These are phyloP conservation scores for Cephalopterus ornatus DNA, from an alignment of 2,113 vertebrate genomes.

Conservation along the genomic window DNA sequence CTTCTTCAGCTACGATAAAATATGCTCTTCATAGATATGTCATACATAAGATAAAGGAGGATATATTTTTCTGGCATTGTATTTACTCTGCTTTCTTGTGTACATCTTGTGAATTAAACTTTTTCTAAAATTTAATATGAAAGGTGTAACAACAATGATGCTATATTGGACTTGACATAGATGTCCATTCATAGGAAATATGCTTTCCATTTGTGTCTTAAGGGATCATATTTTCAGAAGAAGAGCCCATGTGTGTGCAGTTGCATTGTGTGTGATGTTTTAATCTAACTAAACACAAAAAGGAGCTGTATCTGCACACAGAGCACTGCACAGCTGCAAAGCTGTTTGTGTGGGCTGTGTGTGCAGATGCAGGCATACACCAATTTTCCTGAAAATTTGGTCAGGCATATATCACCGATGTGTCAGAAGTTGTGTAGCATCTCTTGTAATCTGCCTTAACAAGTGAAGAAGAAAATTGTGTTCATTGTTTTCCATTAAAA, in stretches of 20 bases:
- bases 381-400: neutral
- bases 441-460: neutral
- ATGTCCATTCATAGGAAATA: neutral
- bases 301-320: neutral
- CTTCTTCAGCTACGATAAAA: neutral
- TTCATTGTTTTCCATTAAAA: neutral
- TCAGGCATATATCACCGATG: neutral
- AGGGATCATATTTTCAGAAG: neutral
- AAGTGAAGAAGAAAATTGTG: neutral
- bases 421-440: neutral
- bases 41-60: neutral
- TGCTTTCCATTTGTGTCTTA: neutral
- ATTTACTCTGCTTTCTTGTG: neutral
- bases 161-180: neutral
- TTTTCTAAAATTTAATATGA: neutral
- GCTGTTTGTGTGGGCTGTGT: neutral
- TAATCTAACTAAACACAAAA: neutral
- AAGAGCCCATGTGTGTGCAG: neutral
- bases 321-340: neutral
- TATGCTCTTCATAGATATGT: neutral
- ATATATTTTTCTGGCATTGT: neutral
- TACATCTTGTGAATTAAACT: neutral
- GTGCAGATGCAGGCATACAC: neutral
- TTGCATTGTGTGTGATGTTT: neutral
- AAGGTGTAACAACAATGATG: neutral